Base-by-base conservation (phyloP, 1,140 invertebrate species). In the Meloidogyne hapla region DNA sequence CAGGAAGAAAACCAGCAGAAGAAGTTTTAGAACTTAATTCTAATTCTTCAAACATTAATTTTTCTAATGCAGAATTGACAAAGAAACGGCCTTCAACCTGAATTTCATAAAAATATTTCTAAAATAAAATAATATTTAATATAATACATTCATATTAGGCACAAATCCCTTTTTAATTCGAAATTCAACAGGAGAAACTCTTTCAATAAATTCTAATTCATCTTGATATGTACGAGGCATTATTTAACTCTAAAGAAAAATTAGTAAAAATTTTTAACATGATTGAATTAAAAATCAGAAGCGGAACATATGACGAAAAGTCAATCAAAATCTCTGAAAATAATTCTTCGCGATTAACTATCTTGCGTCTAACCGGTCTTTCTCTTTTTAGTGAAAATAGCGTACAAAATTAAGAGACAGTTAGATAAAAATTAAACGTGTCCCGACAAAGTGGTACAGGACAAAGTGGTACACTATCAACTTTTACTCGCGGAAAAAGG, bases 111-210 rank as follows among this genome's bases (percentile, higher is more conserved):
- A 33, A 33, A 61, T 74, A 18, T 76, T 75, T 33, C 38, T 15
- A 62, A 2, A 69, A 21, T 56, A 23, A 23, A 21, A 79, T 40
- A 65, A n/a, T 12, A 69, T 61, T 69, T 12, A 69, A 26, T 48
- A 65, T 26, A 73, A 88, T 87, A 89, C 96, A 85, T 97, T 98
- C 96, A 99, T 99, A 83, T 98, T 98, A 1, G 95, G 94, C 82
- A 99, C 96, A 89, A 99, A 99, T 6, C 95, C 96, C 88, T 95
- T 98, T 88, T 98, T 98, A 76, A 99, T 99, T 85, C 90, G 91
- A 95, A 96, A 99, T 83, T 91, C 92, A 87, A 92, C 89, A 18
- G 92, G 90, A 84, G 90, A 92, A 18, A 97, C 91, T 88, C 93
- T 95, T 87, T 98, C 95, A 77, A 99, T 89, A 88, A 92, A 99